Base-by-base conservation (phyloP, 2,113 vertebrate genomes). In the Phalacrocorax pelagicus region DNA sequence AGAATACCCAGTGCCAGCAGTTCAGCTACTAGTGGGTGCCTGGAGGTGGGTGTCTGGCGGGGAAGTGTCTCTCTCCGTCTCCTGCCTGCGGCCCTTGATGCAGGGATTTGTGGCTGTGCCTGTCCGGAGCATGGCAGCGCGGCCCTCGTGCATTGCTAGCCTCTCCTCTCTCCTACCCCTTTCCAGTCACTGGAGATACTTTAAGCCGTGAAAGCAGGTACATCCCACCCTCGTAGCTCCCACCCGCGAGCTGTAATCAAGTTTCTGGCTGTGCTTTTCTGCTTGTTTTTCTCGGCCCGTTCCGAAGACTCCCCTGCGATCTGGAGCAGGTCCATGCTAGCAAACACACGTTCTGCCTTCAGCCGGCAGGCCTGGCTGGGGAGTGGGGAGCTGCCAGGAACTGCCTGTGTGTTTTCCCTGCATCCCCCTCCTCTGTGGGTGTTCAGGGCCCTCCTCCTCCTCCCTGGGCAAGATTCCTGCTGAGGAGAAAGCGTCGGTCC, bases 61-160 rank as follows among this genome's bases (percentile, higher is more conserved):
- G 36, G 62, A 40, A 6, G 57, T 3, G 12, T 15, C 23, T 44
- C 15, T 32, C 27, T 14, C 23, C 32, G 1, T 21, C 24, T 13
- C 23, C 18, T 54, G 24, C 38, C 34, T 2, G 3, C 1, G 1
- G 10, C 29, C 51, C 69, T 75, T 26, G 32, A 63, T 42, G 47
- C 29, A 22, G 79, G 62, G 47, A 6, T 32, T 32, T 2, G 5
- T 21, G 62, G 47, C 65, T 24, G 8, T 6, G 18, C 11, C 30
- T 42, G 26, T 23, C 44, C 2, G 4, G 42, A 32, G 38, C 19
- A 2, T 2, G 10, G 11, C 36, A 22, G 44, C 0, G 12, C n/a
- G 23, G 36, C 20, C 22, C 8, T 11, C 2, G 2, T 18, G 44
- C 7, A 2, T 11, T 5, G 36, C 57, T 16, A 22, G 62, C 79